Base-by-base conservation (phyloP, 2,797 vertebrate species). In the Columba guinea region DNA sequence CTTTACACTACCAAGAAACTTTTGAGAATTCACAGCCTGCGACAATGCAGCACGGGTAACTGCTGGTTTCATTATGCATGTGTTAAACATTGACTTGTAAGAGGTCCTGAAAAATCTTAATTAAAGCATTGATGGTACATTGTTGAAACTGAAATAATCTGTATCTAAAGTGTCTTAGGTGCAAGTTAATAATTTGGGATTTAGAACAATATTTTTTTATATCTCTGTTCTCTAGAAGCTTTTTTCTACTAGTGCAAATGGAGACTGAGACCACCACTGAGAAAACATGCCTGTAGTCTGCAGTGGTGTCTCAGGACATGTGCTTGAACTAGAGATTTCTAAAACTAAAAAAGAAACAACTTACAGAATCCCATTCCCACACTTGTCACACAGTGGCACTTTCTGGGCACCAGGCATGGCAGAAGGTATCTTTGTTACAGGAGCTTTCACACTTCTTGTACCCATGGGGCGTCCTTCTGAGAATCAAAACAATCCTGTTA, bases 351-450 rank as follows among this genome's bases (percentile, higher is more conserved):
- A 94, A 71, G 23, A 77, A 44, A 68, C 51, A 87, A 99, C 99
- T 98, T 98, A 99, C 99, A 99, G 97, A 71, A 99, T 99, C 93
- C 99, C 99, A 59, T 98, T 99, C 56, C 99, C 99, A 95, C 99
- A 99, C 93, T 99, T 99, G 98, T 99, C 99, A 56, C 99, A 99
- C 93, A 99, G 89, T 3, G 99, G 99, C 97, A 99, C 98, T 96
- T 99, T 99, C 97, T 99, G 99, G 56, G 98, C 97, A 92, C 98
- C 98, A 68, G 99, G 98, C n/a, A 97, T 96, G 37, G 98, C 98
- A 1, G 97, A 65, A 3, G 97, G 95, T 13, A 89, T 95, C 95
- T 99, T 99, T 24, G 98, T 98, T 13, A 98, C 97, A 2, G 99
- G 99, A 30, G 99, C 99, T 95, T 97, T 98, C 55, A 99, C 99